These are phyloP conservation scores for Helicorthomorpha holstii DNA, from an alignment of 1,140 invertebrate species.

Conservation along the genomic window DNA sequence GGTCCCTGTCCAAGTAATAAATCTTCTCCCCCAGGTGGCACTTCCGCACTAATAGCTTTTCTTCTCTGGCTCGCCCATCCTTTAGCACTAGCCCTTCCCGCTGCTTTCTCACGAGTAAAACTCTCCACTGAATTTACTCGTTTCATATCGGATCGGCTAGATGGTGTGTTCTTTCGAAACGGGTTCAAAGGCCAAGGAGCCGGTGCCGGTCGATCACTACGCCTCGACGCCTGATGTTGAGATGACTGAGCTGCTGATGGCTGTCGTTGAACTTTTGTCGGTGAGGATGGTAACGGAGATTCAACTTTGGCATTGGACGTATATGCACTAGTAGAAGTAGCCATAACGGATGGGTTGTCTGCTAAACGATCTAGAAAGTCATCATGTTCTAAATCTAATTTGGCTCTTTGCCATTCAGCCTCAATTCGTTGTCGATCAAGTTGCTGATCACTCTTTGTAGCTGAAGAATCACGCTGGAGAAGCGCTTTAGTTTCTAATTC, in stretches of 20 bases:
- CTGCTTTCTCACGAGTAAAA: conserved; percentile 13
- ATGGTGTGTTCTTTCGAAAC: not conserved
- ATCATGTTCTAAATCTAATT: conserved; percentile 43
- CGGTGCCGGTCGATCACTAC: not conserved
- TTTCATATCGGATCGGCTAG: not conserved
- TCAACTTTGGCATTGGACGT: not conserved
- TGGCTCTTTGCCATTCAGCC: conserved; percentile 38
- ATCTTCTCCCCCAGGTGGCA: conserved; percentile 9
- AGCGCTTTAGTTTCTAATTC: conserved; percentile 52
- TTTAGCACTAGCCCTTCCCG: conserved; percentile 13
- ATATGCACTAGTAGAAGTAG: no score
- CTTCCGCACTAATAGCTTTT: conserved; percentile 31
- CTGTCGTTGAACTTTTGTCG: not conserved
- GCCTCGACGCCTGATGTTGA: not conserved
- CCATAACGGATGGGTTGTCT: conserved; percentile 26
- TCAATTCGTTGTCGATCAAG: conserved; percentile 38
- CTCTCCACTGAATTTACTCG: not conserved
- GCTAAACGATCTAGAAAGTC: conserved; percentile 37
- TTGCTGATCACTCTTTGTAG: conserved; percentile 25
- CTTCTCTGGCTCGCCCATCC: conserved; percentile 24
- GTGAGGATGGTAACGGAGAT: not conserved
- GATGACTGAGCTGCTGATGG: not conserved
- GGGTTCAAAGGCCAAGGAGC: not conserved
- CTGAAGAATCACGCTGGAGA: conserved; percentile 33
- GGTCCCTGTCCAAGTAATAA: not conserved